phyloP scores from a whole-genome alignment of 1,140 invertebrate genomes.

The Micrasema longulum region DNA sequence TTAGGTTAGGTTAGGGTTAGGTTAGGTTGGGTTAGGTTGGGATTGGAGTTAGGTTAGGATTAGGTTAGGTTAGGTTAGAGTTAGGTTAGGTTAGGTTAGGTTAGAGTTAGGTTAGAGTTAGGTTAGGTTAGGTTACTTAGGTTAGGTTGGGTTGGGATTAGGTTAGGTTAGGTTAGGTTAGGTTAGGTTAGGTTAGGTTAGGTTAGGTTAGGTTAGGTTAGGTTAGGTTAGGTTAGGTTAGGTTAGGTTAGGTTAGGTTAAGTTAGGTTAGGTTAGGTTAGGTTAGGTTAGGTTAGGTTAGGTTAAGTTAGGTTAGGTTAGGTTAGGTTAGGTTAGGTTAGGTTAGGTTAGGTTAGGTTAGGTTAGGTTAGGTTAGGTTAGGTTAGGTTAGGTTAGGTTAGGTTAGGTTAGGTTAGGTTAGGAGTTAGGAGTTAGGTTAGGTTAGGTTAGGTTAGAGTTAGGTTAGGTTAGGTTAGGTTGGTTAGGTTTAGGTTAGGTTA shows the following conservation, averaged over 20 bases:
- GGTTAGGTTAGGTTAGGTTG: too few relatives aligned
- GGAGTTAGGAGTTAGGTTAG: neutral
- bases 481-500: too few relatives aligned
- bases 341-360: neutral
- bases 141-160: too few relatives aligned
- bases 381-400: neutral
- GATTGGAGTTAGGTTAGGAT: too few relatives aligned
- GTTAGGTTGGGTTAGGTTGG: too few relatives aligned
- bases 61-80: too few relatives aligned
- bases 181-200: neutral
- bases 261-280: neutral
- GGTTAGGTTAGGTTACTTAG: too few relatives aligned
- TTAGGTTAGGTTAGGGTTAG: too few relatives aligned
- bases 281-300: neutral
- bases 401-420: constrained; percentile 1
- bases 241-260: neutral
- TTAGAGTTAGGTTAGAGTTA: too few relatives aligned
- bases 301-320: neutral
- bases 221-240: neutral
- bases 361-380: neutral
- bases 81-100: too few relatives aligned
- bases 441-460: too few relatives aligned
- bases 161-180: neutral
- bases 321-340: neutral
- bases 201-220: neutral